These are phyloP conservation scores for Amphiura filiformis DNA, from an alignment of 35 echinoderm and acorn worm species.

Conservation along the genomic window DNA sequence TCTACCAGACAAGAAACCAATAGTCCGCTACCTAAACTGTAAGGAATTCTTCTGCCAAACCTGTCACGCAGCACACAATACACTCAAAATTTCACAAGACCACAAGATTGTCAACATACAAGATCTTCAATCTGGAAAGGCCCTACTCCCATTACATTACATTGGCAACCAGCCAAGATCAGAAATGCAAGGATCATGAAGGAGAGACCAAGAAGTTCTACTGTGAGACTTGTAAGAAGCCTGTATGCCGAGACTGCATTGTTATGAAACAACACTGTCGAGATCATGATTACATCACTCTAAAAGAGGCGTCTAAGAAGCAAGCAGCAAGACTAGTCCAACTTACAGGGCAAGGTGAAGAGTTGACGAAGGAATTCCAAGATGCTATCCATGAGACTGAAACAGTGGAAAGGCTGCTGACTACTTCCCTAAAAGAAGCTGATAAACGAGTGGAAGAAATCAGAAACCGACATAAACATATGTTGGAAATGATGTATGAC, in stretches of 20 bases:
- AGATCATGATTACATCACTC: neutral
- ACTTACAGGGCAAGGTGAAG: neutral
- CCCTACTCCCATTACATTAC: neutral
- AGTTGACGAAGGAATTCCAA: neutral
- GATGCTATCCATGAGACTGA: neutral
- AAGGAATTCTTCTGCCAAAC: too few relatives aligned
- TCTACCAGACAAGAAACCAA: too few relatives aligned
- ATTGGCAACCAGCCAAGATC: neutral
- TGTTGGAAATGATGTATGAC: too few relatives aligned
- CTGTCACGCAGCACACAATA: too few relatives aligned
- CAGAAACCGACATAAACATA: too few relatives aligned
- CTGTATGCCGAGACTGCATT: neutral
- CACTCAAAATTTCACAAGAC: too few relatives aligned
- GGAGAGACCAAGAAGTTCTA: neutral
- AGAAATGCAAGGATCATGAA: neutral
- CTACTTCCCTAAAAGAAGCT: neutral
- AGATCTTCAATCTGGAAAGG: neutral
- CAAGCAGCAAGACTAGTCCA: neutral
- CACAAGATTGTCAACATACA: neutral
- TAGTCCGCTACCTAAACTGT: too few relatives aligned
- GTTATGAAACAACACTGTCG: neutral
- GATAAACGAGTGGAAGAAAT: neutral
- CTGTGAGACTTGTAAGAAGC: neutral
- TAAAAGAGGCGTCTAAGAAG: neutral
- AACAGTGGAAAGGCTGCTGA: neutral